phyloP scores from a whole-genome alignment of 2,113 vertebrate genomes.

The Catharus minimus region DNA sequence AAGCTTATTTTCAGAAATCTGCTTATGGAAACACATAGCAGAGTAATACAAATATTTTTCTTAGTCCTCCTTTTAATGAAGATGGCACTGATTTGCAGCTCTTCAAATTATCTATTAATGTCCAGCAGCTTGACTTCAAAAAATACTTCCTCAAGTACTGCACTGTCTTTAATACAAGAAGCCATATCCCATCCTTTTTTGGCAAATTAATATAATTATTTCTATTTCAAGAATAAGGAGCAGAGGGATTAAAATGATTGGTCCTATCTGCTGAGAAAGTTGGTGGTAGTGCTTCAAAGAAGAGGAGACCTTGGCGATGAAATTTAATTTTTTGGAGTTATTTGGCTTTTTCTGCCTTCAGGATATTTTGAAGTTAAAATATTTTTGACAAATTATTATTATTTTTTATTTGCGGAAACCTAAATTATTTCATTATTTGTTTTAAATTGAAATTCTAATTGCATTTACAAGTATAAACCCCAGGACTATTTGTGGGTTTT shows the following conservation, averaged over 20 bases:
- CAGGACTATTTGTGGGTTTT: neutral
- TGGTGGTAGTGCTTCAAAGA: neutral
- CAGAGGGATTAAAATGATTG: neutral
- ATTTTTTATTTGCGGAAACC: neutral
- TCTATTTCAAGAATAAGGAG: neutral
- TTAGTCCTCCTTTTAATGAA: neutral
- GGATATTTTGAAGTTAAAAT: neutral
- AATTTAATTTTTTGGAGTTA: neutral
- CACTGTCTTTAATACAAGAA: neutral
- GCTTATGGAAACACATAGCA: neutral
- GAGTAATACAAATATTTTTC: neutral
- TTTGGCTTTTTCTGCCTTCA: neutral
- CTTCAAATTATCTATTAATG: neutral
- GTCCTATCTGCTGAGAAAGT: neutral
- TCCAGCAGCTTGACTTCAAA: neutral
- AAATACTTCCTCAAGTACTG: neutral
- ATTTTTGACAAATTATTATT: accelerated
- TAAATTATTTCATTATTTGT: neutral
- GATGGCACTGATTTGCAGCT: neutral
- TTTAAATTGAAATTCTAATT: neutral
- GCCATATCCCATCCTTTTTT: neutral
- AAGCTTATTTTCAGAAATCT: neutral
- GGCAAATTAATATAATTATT: neutral
- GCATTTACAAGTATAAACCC: neutral
- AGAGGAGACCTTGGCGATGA: neutral